Conservation (phyloP, 2,797 vertebrate genomes). For the Enteromius mattozi region DNA sequence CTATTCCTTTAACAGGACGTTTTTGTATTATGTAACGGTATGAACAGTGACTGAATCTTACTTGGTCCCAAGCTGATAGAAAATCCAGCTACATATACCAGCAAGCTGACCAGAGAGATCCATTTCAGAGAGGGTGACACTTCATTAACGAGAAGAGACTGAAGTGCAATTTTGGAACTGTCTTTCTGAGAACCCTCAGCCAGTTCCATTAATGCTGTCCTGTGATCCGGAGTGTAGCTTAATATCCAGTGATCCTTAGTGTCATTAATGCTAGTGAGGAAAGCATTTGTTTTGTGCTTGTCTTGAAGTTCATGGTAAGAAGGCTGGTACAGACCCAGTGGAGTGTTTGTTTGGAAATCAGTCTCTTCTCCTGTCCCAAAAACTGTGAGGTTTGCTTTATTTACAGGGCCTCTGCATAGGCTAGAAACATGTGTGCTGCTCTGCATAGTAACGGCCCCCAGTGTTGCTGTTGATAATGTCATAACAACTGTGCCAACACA, state of each 20-base stretch:
- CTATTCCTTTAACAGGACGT: neutral
- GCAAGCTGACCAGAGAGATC: conserved; percentile 89
- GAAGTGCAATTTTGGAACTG: conserved; percentile 41
- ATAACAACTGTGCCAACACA: conserved; percentile 88
- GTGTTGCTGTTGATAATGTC: conserved; percentile 82
- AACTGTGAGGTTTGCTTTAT: conserved; percentile 7
- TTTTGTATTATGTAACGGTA: neutral
- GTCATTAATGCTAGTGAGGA: conserved; percentile 19
- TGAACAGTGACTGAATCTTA: conserved; percentile 74
- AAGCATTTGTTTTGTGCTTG: conserved; percentile 2
- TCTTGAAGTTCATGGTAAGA: conserved; percentile 46
- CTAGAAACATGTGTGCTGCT: conserved; percentile 84
- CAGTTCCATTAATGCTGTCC: conserved; percentile 29
- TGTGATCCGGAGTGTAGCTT: conserved; percentile 50
- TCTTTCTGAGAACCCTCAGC: conserved; percentile 33
- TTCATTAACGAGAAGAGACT: conserved; percentile 37
- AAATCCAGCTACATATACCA: conserved; percentile 91
- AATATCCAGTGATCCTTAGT: conserved; percentile 39
- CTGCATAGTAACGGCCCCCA: conserved; percentile 85
- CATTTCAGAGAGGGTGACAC: conserved; percentile 83
- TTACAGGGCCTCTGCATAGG: conserved; percentile 81
- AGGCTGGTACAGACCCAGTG: conserved; percentile 49
- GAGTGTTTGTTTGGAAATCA: conserved; percentile 42
- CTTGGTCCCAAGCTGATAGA: conserved; percentile 96
- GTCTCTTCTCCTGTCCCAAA: conserved; percentile 61